A percentile compares a stretch with the other conserved stretches of the same genome.
phyloP scores from a whole-genome alignment of 37 sponge, comb jelly and placozoan species.

The Chondrilla cf. caribensis region DNA sequence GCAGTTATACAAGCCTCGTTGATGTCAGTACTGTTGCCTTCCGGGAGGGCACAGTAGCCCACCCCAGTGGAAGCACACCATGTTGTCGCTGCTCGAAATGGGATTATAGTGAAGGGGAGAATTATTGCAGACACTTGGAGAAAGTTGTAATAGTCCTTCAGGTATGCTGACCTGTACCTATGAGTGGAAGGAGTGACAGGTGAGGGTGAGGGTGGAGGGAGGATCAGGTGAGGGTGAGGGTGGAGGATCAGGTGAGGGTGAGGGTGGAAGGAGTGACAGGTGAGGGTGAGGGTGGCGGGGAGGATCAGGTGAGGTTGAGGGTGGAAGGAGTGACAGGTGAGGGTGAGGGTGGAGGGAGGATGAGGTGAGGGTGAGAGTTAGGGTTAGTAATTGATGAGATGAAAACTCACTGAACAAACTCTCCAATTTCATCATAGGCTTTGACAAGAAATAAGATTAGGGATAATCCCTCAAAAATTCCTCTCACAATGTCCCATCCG shows the following conservation, averaged over 20 bases:
- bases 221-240: background rate
- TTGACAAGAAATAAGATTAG: constrained; percentile 12
- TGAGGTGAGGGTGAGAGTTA: no score
- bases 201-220: background rate
- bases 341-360: background rate
- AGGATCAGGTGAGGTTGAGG: background rate
- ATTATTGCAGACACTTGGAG: background rate
- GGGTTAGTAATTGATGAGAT: background rate
- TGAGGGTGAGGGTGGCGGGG: background rate
- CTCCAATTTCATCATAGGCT: background rate
- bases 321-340: background rate
- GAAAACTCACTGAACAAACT: background rate
- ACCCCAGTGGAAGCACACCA: constrained; percentile 25
- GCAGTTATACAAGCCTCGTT: constrained; percentile 16
- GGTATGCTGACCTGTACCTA: background rate
- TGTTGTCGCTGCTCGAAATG: constrained; percentile 19
- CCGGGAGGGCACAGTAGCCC: constrained; percentile 11
- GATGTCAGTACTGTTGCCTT: background rate
- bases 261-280: background rate
- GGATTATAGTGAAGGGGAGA: constrained; percentile 11
- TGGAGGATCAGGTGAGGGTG: background rate
- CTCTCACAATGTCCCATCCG: constrained; percentile 19
- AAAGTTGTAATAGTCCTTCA: constrained; percentile 21
- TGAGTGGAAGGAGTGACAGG: background rate
- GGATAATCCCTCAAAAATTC: constrained; percentile 5